Conservation (phyloP, 2,113 vertebrate species). For the Tringa solitaria region DNA sequence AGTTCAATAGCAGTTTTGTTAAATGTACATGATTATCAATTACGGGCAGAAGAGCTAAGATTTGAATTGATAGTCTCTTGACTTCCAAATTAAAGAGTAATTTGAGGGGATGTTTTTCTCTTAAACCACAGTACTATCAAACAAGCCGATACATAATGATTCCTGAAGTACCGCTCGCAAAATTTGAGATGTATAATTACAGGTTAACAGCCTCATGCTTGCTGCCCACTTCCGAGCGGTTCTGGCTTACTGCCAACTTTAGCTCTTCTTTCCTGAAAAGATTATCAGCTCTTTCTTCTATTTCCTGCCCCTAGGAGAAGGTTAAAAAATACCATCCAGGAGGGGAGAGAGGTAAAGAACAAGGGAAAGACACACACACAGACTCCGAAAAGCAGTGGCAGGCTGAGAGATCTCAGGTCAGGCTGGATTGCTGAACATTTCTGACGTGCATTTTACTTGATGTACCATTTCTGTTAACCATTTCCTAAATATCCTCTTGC, state of each 20-base stretch:
- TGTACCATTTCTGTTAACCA: background rate
- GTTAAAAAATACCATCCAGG: background rate
- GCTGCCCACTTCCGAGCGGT: background rate
- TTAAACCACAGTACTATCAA: conserved; percentile 31
- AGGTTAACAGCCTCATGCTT: conserved; percentile 3
- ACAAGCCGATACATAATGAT: background rate
- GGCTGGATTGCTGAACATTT: background rate
- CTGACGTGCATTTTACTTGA: background rate
- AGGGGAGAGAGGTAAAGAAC: background rate
- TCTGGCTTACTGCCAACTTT: conserved; percentile 4
- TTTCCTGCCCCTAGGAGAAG: background rate
- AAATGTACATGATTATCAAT: conserved; percentile 32
- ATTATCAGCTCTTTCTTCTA: background rate
- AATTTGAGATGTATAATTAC: conserved; percentile 25
- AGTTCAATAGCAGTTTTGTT: conserved; percentile 36
- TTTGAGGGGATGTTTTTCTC: conserved; percentile 48
- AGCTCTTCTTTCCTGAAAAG: background rate
- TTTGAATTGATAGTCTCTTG: conserved; percentile 50
- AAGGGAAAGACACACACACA: background rate
- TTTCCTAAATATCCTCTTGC: background rate
- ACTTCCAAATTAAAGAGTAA: conserved; percentile 54
- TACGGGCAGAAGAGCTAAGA: conserved; percentile 29
- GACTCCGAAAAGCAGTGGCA: background rate
- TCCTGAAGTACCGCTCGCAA: conserved; percentile 11
- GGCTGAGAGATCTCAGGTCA: background rate